Base-by-base conservation (phyloP, 2,797 vertebrate species). In the Lacerta bilineata region DNA sequence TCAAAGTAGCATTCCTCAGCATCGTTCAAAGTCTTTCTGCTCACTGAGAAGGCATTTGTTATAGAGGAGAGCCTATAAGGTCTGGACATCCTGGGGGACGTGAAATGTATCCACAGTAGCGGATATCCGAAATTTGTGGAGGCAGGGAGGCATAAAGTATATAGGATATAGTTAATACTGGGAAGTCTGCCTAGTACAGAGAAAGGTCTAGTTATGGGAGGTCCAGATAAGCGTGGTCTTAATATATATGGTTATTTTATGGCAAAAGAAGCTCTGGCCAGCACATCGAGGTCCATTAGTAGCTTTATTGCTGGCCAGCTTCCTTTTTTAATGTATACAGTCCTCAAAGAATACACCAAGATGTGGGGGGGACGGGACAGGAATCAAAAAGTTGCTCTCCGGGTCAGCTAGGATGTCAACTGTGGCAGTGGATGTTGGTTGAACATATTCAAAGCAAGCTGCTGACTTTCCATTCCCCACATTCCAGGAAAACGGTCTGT, bases 401-500 rank as follows among this genome's bases (percentile, higher is more conserved):
- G 76, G 93, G 94, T 95, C 93, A 94, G 78, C 85, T 76, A 94
- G 91, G 86, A 90, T 93, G 93, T 93, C 86, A 95, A 90, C 91
- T 95, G 88, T 77, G 86, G 90, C 91, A 91, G 90, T 91, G 93
- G 94, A 95, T 94, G 85, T 89, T 85, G 23, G 78, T 94, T 92
- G 91, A 91, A 91, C 90, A 90, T 69, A 91, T 92, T 94, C 93
- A 95, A 94, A 95, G 94, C 68, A 90, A 94, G 87, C 85, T 93
- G 87, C 89, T 95, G 94, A 94, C 94, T 95, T 95, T 94, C 94
- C 94, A 82, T 85, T 94, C 91, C 81, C 86, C 89, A 82, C 93
- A 88, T 96, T 96, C 94, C 94, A 94, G 92, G 95, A 96, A 96
- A 83, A 91, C 33, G 90, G 92, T 90, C 92, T 85, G 36, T 64